phyloP scores from a whole-genome alignment of 1,140 invertebrate genomes.

The Bombus balteatus region DNA sequence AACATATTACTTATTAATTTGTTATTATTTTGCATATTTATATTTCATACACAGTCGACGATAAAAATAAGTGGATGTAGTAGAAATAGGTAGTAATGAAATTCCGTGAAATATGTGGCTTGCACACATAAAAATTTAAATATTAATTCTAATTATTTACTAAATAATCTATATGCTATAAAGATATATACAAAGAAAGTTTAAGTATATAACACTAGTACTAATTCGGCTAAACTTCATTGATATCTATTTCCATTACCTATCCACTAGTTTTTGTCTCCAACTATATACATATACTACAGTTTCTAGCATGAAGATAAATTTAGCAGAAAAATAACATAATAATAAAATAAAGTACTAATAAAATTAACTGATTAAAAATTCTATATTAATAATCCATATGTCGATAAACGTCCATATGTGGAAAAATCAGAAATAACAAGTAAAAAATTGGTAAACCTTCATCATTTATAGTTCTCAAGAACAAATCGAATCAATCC shows the following conservation, averaged over 20 bases:
- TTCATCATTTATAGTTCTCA: neutral
- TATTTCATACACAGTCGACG: neutral
- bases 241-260: no score
- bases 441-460: neutral
- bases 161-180: no score
- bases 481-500: constrained; percentile 7
- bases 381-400: neutral
- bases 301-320: neutral
- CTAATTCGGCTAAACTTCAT: no score
- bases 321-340: neutral
- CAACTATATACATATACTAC: neutral
- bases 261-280: no score
- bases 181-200: no score
- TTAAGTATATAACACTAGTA: no score
- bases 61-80: no score
- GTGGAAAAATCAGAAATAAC: neutral
- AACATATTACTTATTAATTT: neutral
- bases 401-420: neutral
- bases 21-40: neutral
- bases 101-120: no score
- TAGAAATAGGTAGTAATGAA: no score
- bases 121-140: no score
- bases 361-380: neutral
- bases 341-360: no score
- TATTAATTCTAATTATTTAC: neutral